These are phyloP conservation scores for Troides aeacus DNA, from an alignment of 2,888 invertebrate species.

Conservation along the genomic window DNA sequence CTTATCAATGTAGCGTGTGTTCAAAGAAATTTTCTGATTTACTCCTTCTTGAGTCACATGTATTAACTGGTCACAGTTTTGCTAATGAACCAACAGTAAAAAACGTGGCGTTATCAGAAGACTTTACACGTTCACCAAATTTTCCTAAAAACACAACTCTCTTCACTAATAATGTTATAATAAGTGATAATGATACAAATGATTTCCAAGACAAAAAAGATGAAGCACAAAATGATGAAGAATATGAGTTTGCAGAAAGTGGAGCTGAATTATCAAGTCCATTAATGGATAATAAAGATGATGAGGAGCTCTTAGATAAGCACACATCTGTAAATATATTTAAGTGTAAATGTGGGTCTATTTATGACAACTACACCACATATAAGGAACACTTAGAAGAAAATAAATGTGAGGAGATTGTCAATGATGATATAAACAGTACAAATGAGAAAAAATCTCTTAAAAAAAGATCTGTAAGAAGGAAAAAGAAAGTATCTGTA, in stretches of 20 bases:
- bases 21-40: slow-evolving; percentile 34
- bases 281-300: slow-evolving; percentile 21
- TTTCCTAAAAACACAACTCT: slow-evolving; percentile 21
- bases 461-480: slow-evolving; percentile 2
- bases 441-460: neutral
- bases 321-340: slow-evolving; percentile 29
- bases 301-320: slow-evolving; percentile 31
- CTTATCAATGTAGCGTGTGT: slow-evolving; percentile 38
- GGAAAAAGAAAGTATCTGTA: slow-evolving; percentile 25
- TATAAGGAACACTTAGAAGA: slow-evolving; percentile 40
- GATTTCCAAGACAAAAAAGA: slow-evolving; percentile 30
- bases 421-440: slow-evolving; percentile 31
- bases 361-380: slow-evolving; percentile 35
- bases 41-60: slow-evolving; percentile 35
- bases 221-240: slow-evolving; percentile 25
- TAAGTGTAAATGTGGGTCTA: slow-evolving; percentile 36
- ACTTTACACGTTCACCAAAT: slow-evolving; percentile 12
- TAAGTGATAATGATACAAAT: slow-evolving; percentile 19
- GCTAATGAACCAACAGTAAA: slow-evolving; percentile 22
- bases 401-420: slow-evolving; percentile 36
- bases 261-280: slow-evolving; percentile 32
- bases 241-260: slow-evolving; percentile 30
- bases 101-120: slow-evolving; percentile 26
- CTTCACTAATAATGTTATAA: slow-evolving; percentile 10
- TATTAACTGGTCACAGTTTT: slow-evolving; percentile 27